phyloP scores from a whole-genome alignment of 2,797 vertebrate genomes.

The Argentina silus region DNA sequence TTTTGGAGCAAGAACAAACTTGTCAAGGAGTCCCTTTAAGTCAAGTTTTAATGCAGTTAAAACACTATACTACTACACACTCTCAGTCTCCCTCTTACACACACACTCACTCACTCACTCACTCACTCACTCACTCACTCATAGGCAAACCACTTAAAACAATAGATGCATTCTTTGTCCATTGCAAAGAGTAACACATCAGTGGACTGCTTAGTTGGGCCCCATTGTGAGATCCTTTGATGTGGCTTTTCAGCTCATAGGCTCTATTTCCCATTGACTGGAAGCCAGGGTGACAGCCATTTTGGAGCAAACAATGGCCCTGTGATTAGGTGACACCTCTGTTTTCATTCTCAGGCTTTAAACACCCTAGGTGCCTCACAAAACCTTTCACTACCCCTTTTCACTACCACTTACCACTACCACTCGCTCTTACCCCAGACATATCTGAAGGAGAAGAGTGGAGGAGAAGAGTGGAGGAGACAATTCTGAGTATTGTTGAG shows the following conservation, averaged over 20 bases:
- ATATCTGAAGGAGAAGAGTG: no score
- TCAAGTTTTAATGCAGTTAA: no score
- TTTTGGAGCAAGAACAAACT: no score
- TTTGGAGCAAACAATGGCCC: conserved; percentile 62
- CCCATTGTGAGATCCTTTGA: conserved; percentile 53
- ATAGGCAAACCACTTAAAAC: conserved; percentile 17
- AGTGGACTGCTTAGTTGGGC: conserved; percentile 24
- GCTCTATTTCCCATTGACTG: conserved; percentile 58
- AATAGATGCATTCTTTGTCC: conserved; percentile 42
- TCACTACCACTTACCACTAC: no score
- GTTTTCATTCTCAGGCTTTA: conserved; percentile 61
- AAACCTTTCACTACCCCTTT: no score
- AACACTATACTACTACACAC: neutral
- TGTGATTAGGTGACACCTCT: conserved; percentile 63
- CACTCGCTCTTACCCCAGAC: no score
- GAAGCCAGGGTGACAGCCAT: conserved; percentile 58
- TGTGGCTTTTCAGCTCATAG: conserved; percentile 66
- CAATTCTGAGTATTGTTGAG: no score
- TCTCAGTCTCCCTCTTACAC: neutral
- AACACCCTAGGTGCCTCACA: conserved; percentile 13
- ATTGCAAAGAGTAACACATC: conserved; percentile 23
- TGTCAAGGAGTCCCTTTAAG: no score
- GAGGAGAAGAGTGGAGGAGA: no score
- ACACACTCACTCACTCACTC: conserved; percentile 4
- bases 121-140: conserved; percentile 5